Base-by-base conservation (phyloP, 2,113 vertebrate species). In the Corythornis madagascariensis region DNA sequence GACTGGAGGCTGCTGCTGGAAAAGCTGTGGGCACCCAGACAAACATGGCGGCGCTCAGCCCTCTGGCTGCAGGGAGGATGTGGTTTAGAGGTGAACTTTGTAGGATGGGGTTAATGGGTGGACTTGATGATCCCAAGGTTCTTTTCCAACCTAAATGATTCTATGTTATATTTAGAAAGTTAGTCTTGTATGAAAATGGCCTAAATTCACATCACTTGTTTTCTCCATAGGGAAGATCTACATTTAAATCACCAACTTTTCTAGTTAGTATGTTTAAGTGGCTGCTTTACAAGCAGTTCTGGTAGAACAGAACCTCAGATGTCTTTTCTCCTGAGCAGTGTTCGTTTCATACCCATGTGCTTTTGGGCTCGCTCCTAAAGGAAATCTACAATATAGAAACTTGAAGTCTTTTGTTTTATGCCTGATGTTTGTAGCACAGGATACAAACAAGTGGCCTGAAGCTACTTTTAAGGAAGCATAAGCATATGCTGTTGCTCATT, bases 381-480 rank as follows among this genome's bases (percentile, higher is more conserved):
- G 42, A 74, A 81, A 85, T 43, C 55, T 50, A 64, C 33, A 61
- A 81, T 38, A 42, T 2, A 77, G 75, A 76, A 90, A 91, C 43
- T 66, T 52, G 24, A 50, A 22, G 35, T 69, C 47, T 60, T 84
- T 69, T 87, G 22, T 81, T 96, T 83, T 59, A 64, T 81, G 40
- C 33, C 73, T 65, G 18, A 17, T 89, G 66, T 89, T 50, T 50
- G 13, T 78, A 42, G 77, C 50, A 35, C 83, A 72, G 69, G 74
- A 94, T 73, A 91, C 38, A 87, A 71, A 74, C 50, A 81, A 86
- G 38, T 50, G 29, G 56, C 86, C 78, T 79, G 60, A 67, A 86
- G 77, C 79, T 96, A 85, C 82, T 96, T 97, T 93, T 87, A 91
- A 96, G 93, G 88, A 94, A 90, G 16, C 48, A 73, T 16, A 92